Evolutionary conservation across 2,797 vertebrate species (phyloP).

Genomic region (Myotis planiceps): DNA sequence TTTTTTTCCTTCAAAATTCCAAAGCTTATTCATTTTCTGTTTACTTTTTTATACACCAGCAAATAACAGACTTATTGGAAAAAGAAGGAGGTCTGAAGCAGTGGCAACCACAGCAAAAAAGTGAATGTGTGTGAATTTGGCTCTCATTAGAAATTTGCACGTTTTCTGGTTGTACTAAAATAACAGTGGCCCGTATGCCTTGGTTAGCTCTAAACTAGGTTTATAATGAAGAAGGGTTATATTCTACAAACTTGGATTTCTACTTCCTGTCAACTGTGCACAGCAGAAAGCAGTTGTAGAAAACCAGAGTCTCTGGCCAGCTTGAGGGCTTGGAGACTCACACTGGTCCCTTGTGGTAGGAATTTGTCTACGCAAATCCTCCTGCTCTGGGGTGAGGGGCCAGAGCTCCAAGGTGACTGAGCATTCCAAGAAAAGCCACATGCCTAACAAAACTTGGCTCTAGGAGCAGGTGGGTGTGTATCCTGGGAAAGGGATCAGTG

Average conservation of each 20-base stretch:
- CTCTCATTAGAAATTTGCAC: neutral
- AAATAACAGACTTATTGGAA: neutral
- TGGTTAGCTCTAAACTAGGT: neutral
- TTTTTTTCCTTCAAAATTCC: neutral
- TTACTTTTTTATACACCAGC: conserved; percentile 35
- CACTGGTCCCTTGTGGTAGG: neutral
- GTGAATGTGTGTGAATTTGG: neutral
- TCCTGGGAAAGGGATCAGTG: conserved; percentile 30
- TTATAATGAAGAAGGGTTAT: neutral
- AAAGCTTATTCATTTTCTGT: conserved; percentile 55
- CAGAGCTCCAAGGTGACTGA: neutral
- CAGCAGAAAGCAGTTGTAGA: neutral
- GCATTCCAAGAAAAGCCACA: conserved; percentile 61
- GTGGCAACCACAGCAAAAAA: neutral
- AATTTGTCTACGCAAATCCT: conserved; percentile 37
- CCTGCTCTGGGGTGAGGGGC: neutral
- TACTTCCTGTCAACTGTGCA: neutral
- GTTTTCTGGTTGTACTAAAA: conserved; percentile 15
- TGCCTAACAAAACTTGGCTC: conserved; percentile 14
- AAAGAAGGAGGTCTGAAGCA: too few relatives aligned
- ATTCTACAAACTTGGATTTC: neutral
- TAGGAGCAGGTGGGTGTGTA: neutral
- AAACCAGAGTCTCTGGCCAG: neutral
- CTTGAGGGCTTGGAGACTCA: neutral
- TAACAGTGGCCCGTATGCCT: neutral